Base-by-base conservation (phyloP, 2,113 vertebrate species). In the Platichthys stellatus region DNA sequence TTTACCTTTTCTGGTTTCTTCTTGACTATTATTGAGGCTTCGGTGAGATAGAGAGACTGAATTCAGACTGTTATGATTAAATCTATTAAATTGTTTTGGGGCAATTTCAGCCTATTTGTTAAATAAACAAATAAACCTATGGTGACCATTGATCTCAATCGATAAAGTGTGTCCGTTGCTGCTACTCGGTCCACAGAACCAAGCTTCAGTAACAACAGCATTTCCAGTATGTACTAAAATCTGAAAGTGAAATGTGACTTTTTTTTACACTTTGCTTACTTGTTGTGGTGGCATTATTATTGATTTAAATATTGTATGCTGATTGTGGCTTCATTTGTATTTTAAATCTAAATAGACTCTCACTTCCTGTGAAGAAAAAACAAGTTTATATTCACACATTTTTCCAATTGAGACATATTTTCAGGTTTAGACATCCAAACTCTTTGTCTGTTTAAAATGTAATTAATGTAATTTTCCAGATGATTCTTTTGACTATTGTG, bases 401-500 rank as follows among this genome's bases (percentile, higher is more conserved):
- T 45, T 3, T 45, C 49, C 49, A 51, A 51, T 20, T 51, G 49
- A 31, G 31, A 31, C 31, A 31, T 31, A 31, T 31, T 31, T 31
- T 31, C 31, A 31, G 31, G 31, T 31, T 31, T 31, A 31, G 31
- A 7, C 31, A 7, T 7, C 31, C 5, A 31, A 31, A 31, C 31
- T 31, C 28, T 31, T 28, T 28, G 28, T 31, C 28, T 31, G 28
- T 31, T 31, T 31, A 31, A 31, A 31, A 31, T 31, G 31, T 31
- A 31, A 7, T 31, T 31, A 31, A 23, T 23, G 23, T 23, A 23
- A 23, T 9, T 18, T 47, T 68, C 9, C 49, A 24, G 26, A 38
- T 78, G 13, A 26, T 43, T 58, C 3, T 54, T 73, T 69, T 56
- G 18, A 51, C 40, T 68, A 15, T 53, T 59, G 47, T 70, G 31